Evolutionary conservation across 2,797 vertebrate species (phyloP), one percentile per base, ranked within the genome.

Genomic region (Lepidocolaptes lacrymiger): DNA sequence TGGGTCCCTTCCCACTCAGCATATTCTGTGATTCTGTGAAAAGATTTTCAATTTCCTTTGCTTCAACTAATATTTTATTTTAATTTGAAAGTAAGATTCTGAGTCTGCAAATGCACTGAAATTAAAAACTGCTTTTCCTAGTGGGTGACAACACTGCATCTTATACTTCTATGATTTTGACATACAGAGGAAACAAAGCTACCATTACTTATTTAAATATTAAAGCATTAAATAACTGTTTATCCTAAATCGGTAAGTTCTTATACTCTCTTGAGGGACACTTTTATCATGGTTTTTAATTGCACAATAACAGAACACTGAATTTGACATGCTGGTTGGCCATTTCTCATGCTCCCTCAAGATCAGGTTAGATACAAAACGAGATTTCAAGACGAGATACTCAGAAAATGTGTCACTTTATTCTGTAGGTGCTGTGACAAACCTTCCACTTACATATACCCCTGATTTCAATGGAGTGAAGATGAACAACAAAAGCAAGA

Each of bases 171-270:
- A 1, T 55, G 16, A 26, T 91, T 88, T 41, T 85, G 34, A 82
- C 62, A 63, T 14, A 59, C 5, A 41, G 21, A 78, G 69, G 63
- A 95, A 93, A 82, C 55, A 87, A 87, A 82, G 32, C 3, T 37
- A 86, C 2, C 0, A 14, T 23, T 64, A 86, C 34, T 73, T 93
- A 93, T 41, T 95, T 91, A 93, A 95, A 95, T 67, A 44, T 44
- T 44, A 21, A 88, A 95, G 48, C 62, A 86, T 55, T 90, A 96
- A 94, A 82, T 86, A 67, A 85, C 11, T 71, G 90, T 91, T 93
- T 93, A 94, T 55, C 14, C 67, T 74, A 73, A 91, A 81, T 16
- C 63, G 68, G 13, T 80, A 73, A 4, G 21, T 85, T 80, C 77
- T 93, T 93, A 92, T 71, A 91, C 94, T 94, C 73, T 91, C 94